These are phyloP conservation scores for Chloropsis hardwickii DNA, from an alignment of 2,113 vertebrate species.

Conservation along the genomic window DNA sequence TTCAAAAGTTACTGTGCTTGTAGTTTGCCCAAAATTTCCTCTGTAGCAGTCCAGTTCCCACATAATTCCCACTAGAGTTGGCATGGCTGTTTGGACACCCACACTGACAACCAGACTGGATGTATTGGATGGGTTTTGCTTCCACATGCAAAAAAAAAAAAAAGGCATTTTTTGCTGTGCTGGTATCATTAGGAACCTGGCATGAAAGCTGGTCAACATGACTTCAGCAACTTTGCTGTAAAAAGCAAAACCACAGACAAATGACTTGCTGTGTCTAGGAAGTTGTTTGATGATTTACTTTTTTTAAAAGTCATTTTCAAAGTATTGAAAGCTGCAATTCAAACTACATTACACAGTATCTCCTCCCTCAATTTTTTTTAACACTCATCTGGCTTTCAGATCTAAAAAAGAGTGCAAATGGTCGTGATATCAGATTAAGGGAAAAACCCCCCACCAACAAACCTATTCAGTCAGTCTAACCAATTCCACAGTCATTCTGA, in stretches of 20 bases:
- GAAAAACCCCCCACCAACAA: not conserved
- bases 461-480: not conserved
- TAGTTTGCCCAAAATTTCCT: not conserved
- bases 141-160: not conserved
- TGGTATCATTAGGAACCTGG: not conserved
- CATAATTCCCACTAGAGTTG: not conserved
- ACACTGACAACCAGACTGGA: not conserved
- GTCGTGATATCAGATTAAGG: not conserved
- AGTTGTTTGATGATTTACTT: not conserved
- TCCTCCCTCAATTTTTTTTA: not conserved
- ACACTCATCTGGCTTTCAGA: not conserved
- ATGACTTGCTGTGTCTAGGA: not conserved
- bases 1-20: not conserved
- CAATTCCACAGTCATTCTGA: not conserved
- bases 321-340: not conserved
- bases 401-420: not conserved
- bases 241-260: constrained; percentile 4
- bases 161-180: not conserved
- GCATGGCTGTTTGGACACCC: not conserved
- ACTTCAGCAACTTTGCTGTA: not conserved
- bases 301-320: not conserved
- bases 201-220: not conserved
- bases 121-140: not conserved
- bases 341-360: not conserved
- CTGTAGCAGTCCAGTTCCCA: not conserved